These are phyloP conservation scores for Drosophila colorata DNA, from an alignment of 2,888 invertebrate genomes.

Conservation along the genomic window DNA sequence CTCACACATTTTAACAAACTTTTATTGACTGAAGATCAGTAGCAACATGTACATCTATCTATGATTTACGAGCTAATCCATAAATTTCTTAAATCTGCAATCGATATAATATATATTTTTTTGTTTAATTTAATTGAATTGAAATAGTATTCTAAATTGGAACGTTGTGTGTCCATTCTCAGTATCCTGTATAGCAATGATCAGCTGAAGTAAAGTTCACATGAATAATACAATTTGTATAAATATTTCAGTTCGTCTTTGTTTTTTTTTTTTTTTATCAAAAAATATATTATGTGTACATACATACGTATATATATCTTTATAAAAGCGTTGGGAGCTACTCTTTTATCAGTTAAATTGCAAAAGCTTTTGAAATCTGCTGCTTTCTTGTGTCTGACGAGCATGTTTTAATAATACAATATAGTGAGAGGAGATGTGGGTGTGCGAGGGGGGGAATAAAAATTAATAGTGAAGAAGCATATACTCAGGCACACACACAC, in stretches of 20 bases:
- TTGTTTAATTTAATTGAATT: no score
- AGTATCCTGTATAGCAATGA: background rate
- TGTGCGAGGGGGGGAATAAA: constrained; percentile 3
- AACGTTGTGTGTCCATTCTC: background rate
- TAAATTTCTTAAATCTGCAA: no score
- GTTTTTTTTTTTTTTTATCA: no score
- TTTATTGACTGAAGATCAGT: background rate
- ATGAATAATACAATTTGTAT: background rate
- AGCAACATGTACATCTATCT: background rate
- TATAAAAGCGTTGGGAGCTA: background rate
- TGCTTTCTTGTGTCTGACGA: constrained; percentile 36
- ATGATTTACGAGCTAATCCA: no score
- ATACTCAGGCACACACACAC: constrained; percentile 17
- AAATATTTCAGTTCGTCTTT: background rate
- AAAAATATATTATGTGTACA: no score
- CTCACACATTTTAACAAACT: no score
- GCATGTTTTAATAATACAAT: constrained; percentile 47
- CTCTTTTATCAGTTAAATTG: background rate
- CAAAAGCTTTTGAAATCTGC: constrained; percentile 42
- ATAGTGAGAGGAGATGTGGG: background rate
- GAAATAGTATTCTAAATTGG: no score
- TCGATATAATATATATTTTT: background rate
- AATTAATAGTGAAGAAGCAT: constrained; percentile 52
- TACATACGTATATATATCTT: background rate
- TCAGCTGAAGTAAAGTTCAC: background rate